A percentile compares a stretch with the other conserved stretches of the same genome.
Conservation (phyloP, 2,113 vertebrate genomes). For the Pontoporia blainvillei region DNA sequence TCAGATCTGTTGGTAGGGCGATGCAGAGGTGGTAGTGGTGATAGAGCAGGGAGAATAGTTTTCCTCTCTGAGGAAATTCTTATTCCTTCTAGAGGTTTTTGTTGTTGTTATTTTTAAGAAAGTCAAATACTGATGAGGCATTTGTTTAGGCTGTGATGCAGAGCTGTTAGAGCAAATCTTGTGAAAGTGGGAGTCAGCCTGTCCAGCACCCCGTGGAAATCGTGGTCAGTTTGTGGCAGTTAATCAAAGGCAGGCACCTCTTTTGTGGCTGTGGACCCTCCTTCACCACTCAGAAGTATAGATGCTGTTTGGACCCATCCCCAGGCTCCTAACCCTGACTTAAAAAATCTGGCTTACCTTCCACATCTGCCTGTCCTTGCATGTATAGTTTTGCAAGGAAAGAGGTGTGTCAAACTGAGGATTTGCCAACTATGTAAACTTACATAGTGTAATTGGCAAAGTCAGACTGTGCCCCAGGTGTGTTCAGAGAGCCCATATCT, state of each 20-base stretch:
- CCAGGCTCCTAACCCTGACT: not conserved
- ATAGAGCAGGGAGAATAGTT: not conserved
- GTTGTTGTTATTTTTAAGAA: not conserved
- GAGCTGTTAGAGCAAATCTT: not conserved
- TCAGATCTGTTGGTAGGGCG: not conserved
- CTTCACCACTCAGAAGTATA: not conserved
- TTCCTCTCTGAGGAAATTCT: not conserved
- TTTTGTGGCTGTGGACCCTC: not conserved
- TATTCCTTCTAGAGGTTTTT: not conserved
- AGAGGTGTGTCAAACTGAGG: not conserved
- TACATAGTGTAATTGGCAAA: not conserved
- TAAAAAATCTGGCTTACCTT: not conserved
- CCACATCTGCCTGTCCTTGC: not conserved
- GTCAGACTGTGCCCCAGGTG: not conserved
- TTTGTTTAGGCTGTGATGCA: not conserved
- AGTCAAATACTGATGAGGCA: not conserved
- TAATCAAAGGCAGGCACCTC: not conserved
- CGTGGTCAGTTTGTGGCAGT: not conserved
- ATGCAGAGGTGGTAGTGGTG: not conserved
- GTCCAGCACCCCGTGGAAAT: not conserved
- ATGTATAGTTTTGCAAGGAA: not conserved
- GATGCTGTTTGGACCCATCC: not conserved
- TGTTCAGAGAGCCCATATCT: not conserved
- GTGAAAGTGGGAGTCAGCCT: not conserved
- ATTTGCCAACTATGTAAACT: not conserved